Evolutionary conservation across 1,140 invertebrate genomes (phyloP).

Genomic region (Neuroterus valhalla): DNA sequence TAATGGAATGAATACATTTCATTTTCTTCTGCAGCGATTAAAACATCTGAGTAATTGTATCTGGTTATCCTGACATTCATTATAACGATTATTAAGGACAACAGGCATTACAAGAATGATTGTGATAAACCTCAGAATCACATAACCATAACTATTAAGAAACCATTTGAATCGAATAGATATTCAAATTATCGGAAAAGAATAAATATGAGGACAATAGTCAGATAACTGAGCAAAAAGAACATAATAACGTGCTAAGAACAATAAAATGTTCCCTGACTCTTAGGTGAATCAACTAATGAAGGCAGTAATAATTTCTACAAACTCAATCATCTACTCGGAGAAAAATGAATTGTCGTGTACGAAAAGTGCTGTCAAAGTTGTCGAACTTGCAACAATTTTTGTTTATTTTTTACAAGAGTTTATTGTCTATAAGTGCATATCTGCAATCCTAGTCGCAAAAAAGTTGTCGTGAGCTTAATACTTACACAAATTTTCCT

Average conservation of each 20-base stretch:
- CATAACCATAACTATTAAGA: not conserved
- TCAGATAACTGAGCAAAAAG: not conserved
- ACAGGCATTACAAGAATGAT: not conserved
- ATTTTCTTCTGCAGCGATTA: not conserved
- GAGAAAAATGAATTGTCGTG: conserved; percentile 27
- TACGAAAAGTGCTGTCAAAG: conserved; percentile 19
- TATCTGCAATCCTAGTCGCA: not conserved
- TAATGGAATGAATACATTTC: not conserved
- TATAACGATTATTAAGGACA: not conserved
- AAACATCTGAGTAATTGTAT: conserved; percentile 3
- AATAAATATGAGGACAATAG: too few relatives aligned
- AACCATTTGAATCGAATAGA: not conserved
- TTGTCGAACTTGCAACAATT: conserved; percentile 19
- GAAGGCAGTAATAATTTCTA: conserved; percentile 8
- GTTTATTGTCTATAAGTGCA: conserved; percentile 15
- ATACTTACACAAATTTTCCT: conserved; percentile 28
- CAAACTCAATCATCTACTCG: conserved; percentile 20
- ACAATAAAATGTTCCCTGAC: not conserved
- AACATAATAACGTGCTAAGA: conserved; percentile 5
- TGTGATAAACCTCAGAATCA: not conserved
- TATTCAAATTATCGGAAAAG: not conserved
- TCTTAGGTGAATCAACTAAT: conserved; percentile 6
- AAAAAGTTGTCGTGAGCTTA: not conserved
- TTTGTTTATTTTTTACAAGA: not conserved
- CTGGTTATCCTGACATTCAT: not conserved